Base-by-base conservation (phyloP, 2,113 vertebrate genomes). In the Camelus dromedarius region DNA sequence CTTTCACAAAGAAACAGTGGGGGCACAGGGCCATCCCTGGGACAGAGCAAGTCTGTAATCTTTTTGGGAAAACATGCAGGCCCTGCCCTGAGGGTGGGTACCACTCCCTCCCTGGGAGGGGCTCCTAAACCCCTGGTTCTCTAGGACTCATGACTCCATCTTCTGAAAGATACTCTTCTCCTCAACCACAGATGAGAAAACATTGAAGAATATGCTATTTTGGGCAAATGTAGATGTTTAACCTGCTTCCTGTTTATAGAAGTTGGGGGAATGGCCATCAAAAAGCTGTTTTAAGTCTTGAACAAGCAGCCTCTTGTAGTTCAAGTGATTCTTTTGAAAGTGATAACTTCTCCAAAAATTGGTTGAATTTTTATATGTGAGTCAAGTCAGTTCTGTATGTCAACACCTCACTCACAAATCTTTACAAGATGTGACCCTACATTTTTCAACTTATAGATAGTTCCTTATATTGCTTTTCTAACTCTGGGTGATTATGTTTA, bases 51-150 rank as follows among this genome's bases (percentile, higher is more conserved):
- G 76, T 24, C 13, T 84, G 32, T 30, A 46, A 69, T 64, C 54
- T 18, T 19, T 20, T 14, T 89, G 38, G 28, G 75, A 84, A 83
- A 18, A 12, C 16, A 48, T 18, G 9, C 16, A 11, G 22, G 26
- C 12, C 46, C 6, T 77, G 7, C 26, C 6, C 12, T 30, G 18
- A 52, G 24, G 2, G 4, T 52, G 2, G 3, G 12, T 32, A 4
- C 46, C 4, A 1, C 9, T 28, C 7, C 28, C 28, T 60, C 28
- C 2, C 2, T 26, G 32, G 14, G 69, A n/a, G 2, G 20, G 32
- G 64, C 8, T 30, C 5, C 24, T 20, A 52, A 38, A 54, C 60
- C 20, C 30, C 26, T 28, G 16, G n/a, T 15, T 66, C 16, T 69
- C 14, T 5, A 18, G 15, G 9, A 6, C 3, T 56, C 10, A 56